Percentiles rank a stretch among this genome's conserved stretches.
phyloP scores from a whole-genome alignment of 2,113 vertebrate genomes.

The Sarotherodon lohbergeri region DNA sequence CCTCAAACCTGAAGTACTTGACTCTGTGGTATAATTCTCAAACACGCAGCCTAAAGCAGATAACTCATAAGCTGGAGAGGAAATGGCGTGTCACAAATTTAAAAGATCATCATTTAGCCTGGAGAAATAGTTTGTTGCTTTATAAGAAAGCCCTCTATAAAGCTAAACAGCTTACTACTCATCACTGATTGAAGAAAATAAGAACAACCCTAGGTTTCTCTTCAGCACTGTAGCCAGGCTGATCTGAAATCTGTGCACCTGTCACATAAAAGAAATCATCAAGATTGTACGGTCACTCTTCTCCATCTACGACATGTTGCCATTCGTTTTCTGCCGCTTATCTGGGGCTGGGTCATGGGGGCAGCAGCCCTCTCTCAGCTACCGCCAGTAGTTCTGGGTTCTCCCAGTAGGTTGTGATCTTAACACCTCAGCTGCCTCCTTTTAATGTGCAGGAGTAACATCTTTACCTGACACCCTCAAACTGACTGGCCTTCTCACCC shows the following conservation, averaged over 20 bases:
- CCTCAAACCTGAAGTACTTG: fast-evolving
- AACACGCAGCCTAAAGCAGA: not conserved
- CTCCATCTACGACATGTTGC: not conserved
- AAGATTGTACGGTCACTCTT: not conserved
- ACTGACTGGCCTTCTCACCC: not conserved
- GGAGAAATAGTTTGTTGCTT: not conserved
- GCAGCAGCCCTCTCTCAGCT: not conserved
- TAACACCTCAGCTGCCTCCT: not conserved
- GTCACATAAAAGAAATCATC: not conserved
- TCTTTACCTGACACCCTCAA: not conserved
- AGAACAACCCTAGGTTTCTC: not conserved
- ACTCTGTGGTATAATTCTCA: not conserved
- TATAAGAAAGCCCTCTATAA: not conserved
- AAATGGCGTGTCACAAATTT: not conserved
- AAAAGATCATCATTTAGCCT: not conserved
- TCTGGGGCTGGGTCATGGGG: not conserved
- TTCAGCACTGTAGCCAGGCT: not conserved
- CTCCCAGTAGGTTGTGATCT: not conserved
- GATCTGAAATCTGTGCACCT: not conserved
- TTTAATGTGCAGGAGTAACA: not conserved
- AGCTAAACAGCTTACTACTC: not conserved
- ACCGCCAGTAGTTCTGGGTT: not conserved
- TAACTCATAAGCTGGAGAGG: not conserved
- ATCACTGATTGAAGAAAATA: not conserved
- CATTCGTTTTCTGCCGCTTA: not conserved